A percentile compares a stretch with the other conserved stretches of the same genome.
Conservation (phyloP, 2,113 vertebrate genomes). For the Pampusana beccarii region DNA sequence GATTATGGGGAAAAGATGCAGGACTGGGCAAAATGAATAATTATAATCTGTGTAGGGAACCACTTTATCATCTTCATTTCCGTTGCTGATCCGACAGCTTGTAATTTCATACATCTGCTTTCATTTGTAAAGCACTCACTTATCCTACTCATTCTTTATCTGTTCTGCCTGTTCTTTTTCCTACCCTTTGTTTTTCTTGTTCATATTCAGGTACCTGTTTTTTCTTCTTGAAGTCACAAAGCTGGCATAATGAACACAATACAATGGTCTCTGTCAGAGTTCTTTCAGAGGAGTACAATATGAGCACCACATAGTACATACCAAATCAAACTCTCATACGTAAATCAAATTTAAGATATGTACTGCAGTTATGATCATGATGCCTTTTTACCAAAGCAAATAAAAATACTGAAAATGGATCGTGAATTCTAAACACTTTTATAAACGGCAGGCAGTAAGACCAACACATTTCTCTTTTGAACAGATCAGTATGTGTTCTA, state of each 20-base stretch:
- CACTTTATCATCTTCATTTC: slow-evolving; percentile 92
- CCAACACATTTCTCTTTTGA: neutral
- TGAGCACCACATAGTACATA: neutral
- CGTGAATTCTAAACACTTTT: slow-evolving; percentile 11
- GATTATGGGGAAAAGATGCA: slow-evolving; percentile 73
- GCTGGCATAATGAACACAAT: slow-evolving; percentile 47
- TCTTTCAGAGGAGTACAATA: slow-evolving; percentile 50
- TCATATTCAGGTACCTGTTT: slow-evolving; percentile 66
- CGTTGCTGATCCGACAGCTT: slow-evolving; percentile 90
- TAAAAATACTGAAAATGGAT: slow-evolving; percentile 20
- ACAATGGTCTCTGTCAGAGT: slow-evolving; percentile 23
- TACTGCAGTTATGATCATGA: neutral
- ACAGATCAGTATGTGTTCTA: neutral
- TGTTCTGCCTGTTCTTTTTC: slow-evolving; percentile 69
- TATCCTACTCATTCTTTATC: slow-evolving; percentile 77
- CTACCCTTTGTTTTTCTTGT: slow-evolving; percentile 72
- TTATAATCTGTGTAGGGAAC: slow-evolving; percentile 87
- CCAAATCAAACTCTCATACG: neutral
- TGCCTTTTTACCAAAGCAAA: slow-evolving; percentile 43
- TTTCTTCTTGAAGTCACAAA: slow-evolving; percentile 63
- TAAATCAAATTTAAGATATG: slow-evolving; percentile 49
- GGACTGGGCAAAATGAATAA: slow-evolving; percentile 86
- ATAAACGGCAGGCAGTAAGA: neutral
- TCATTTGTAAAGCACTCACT: slow-evolving; percentile 92
- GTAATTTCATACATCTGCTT: slow-evolving; percentile 98